A percentile compares a stretch with the other conserved stretches of the same genome.
Evolutionary conservation across 2,888 invertebrate genomes (phyloP).

Genomic region (Pimpla rufipes): DNA sequence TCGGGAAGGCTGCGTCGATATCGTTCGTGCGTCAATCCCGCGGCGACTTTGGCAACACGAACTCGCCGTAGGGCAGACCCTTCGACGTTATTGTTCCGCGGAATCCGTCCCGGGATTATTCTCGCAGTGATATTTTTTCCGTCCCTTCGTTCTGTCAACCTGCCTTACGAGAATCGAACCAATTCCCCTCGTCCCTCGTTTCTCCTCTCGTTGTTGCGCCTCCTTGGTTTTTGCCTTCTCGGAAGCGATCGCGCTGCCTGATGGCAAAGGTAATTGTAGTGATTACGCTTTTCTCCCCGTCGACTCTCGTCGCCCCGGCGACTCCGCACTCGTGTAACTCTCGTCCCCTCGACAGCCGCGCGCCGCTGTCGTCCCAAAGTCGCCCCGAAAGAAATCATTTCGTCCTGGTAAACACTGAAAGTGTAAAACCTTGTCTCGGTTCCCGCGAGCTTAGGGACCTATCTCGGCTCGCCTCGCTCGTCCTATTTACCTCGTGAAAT

Average conservation of each 20-base stretch:
- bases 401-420: conserved; percentile 15
- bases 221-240: conserved; percentile 48
- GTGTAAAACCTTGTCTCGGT: conserved; percentile 20
- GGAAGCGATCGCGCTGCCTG: conserved; percentile 70
- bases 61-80: neutral
- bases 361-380: conserved; percentile 68
- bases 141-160: conserved; percentile 38
- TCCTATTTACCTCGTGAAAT: conserved; percentile 45
- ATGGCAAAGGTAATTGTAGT: conserved; percentile 83
- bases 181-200: conserved; percentile 68
- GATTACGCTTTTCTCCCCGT: conserved; percentile 79
- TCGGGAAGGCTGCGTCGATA: too few relatives aligned
- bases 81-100: neutral
- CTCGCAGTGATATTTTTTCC: conserved; percentile 22
- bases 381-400: conserved; percentile 73
- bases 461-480: neutral
- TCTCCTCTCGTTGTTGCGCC: neutral
- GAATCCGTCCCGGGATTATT: neutral
- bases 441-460: neutral
- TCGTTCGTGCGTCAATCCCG: too few relatives aligned
- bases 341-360: conserved; percentile 58
- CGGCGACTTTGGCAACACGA: neutral
- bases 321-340: conserved; percentile 55
- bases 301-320: conserved; percentile 59
- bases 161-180: conserved; percentile 74